Evolutionary conservation across 1,140 invertebrate genomes (phyloP), one percentile per base, ranked within the genome.

Genomic region (Oscheius sp.): DNA sequence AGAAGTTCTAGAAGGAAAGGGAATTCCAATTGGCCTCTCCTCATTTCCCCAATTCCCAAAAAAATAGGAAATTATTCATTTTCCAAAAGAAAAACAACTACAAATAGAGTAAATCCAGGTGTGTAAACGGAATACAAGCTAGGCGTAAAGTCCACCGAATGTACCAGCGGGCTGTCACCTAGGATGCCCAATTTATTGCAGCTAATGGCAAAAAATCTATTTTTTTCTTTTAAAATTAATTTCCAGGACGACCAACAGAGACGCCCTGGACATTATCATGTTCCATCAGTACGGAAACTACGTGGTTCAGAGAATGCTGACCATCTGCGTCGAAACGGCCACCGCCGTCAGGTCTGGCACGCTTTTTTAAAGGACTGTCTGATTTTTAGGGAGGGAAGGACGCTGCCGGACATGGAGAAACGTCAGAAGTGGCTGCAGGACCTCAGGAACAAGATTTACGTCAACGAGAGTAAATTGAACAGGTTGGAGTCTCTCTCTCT

Each of bases 221-320:
- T n/a, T 26, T 61, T 55, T 65, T 67, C 63, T 3, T n/a, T 23
- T 2, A 46, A 67, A 35, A 34, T 70, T 65, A 36, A 49, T 23
- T 66, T 26, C 20, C 13, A 42, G 23, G 68, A 70, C 58, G n/a
- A 70, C 68, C 10, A 18, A 34, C 3, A 70, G 64, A 55, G 69
- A 76, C 64, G 52, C 52, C 2, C 59, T 82, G 10, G 77, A 79
- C 61, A 68, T 76, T 15, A 70, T 80, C 69, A 58, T 80, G n/a
- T 80, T 80, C 74, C 78, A 80, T 42, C 79, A 80, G 70, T 80
- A 68, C 62, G 79, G 79, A 28, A 80, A 80, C 62, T 80, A 80
- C 55, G 79, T 80, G 26, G 76, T 80, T n/a, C 79, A 80, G 34
- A 52, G 68, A 15, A 78, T 79, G 62, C 75, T 79, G 36, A 59